These are phyloP conservation scores for Tyto alba DNA, from an alignment of 2,113 vertebrate genomes.

Conservation along the genomic window DNA sequence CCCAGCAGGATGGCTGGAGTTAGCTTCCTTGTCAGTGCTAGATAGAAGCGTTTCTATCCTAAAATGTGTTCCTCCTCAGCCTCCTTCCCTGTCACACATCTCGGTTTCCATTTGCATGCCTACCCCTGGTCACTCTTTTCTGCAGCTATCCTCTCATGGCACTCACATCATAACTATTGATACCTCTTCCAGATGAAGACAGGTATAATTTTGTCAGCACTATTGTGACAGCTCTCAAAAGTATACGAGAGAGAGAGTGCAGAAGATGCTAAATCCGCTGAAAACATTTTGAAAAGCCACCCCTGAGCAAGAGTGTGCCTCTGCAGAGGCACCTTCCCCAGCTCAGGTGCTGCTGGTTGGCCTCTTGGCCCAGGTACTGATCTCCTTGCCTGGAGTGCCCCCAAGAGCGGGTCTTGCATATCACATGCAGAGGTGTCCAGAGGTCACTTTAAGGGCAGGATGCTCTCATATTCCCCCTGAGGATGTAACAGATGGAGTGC, in stretches of 20 bases:
- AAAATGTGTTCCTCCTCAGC: not conserved
- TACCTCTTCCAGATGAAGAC: not conserved
- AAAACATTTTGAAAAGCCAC: not conserved
- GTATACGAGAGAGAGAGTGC: not conserved
- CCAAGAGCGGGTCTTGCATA: not conserved
- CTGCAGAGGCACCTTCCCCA: not conserved
- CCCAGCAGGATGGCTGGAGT: not conserved
- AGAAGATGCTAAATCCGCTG: not conserved
- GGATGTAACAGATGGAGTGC: slow-evolving; percentile 25
- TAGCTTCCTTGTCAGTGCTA: not conserved
- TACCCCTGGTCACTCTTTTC: not conserved
- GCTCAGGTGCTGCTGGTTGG: not conserved
- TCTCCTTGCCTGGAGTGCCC: slow-evolving; percentile 1
- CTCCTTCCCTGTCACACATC: not conserved
- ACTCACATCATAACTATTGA: not conserved
- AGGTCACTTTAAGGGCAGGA: slow-evolving; percentile 15
- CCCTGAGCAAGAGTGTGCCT: not conserved
- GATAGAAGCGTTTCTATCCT: not conserved
- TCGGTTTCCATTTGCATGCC: not conserved
- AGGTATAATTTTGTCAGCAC: not conserved
- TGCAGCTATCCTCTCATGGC: not conserved
- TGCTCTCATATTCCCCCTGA: not conserved
- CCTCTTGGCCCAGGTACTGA: not conserved
- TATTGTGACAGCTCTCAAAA: not conserved
- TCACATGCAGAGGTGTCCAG: not conserved